Base-by-base conservation (phyloP, 2,888 invertebrate species). In the Athalia circularis region DNA sequence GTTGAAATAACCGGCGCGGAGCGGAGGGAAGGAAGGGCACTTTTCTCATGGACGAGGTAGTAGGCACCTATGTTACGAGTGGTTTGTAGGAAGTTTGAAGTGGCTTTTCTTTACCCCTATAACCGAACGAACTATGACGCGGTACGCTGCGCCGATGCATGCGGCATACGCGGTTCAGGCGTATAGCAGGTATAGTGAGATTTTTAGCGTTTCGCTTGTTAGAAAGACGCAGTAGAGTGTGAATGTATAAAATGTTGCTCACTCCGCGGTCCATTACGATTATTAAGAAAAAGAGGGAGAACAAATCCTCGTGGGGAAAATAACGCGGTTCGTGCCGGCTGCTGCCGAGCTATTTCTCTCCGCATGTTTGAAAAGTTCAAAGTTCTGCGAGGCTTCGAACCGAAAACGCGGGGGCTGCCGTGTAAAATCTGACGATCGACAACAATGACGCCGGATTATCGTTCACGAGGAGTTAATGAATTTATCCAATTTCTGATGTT, bases 1-100 rank as follows among this genome's bases (percentile, higher is more conserved):
- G 59, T 59, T 29, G 29, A 47, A 29, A 59, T 72, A 72, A 54
- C 9, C n/a, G 9, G 54, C 9, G 54, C 45, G 52, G 13, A 59
- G 48, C n/a, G n/a, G 45, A 72, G 54, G n/a, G n/a, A 54, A n/a
- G 54, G 43, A 15, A 59, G 72, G 59, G 54, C 29, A 57, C 45
- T 72, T 72, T 48, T 59, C 59, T 59, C 5, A 4, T 47, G 7
- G 7, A 48, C 61, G 72, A 72, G 61, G 82, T 80, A 82, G 83
- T 83, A 84, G 83, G 82, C 83, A 83, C 80, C 83, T 82, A 83
- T 84, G 84, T 84, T 83, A 85, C 87, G 83, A 87, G 87, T 87
- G 85, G 84, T 83, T 83, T 83, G 85, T 83, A 29, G 85, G 83
- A 87, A 87, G 86, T 87, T 85, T 87, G 85, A 81, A 86, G 87